Conservation (phyloP, 1,140 invertebrate species). For the Tribolium castaneum region DNA sequence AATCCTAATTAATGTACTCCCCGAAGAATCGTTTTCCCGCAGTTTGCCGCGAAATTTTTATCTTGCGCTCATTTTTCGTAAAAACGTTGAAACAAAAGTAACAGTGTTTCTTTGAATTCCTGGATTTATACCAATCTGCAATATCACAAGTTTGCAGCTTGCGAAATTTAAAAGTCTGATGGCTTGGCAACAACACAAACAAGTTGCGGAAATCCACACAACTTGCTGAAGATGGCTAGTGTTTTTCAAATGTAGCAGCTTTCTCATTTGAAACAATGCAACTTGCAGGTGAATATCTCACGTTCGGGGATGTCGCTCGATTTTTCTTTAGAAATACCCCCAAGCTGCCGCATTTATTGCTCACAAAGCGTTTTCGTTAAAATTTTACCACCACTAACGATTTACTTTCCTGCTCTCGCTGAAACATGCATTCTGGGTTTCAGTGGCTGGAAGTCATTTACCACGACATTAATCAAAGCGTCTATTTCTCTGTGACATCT, state of each 20-base stretch:
- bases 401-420: not conserved
- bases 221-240: not conserved
- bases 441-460: not conserved
- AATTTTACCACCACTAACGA: not conserved
- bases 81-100: not conserved
- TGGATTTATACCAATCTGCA: not conserved
- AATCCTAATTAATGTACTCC: too few species aligned
- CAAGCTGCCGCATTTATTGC: not conserved
- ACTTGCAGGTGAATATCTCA: not conserved
- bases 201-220: not conserved
- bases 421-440: not conserved
- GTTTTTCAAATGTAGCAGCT: not conserved
- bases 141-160: not conserved
- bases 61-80: too few species aligned
- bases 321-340: not conserved
- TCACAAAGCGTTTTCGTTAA: not conserved
- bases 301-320: not conserved
- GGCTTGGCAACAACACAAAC: not conserved
- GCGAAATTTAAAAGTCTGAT: not conserved
- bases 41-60: too few species aligned
- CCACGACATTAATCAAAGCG: not conserved
- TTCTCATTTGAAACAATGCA: not conserved
- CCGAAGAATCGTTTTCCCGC: too few species aligned
- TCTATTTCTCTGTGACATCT: not conserved
- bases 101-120: not conserved